Percentiles rank a stretch among this genome's conserved stretches.
These are phyloP conservation scores for Pristionchus japonicus DNA, from an alignment of 2,888 invertebrate species.

Conservation along the genomic window DNA sequence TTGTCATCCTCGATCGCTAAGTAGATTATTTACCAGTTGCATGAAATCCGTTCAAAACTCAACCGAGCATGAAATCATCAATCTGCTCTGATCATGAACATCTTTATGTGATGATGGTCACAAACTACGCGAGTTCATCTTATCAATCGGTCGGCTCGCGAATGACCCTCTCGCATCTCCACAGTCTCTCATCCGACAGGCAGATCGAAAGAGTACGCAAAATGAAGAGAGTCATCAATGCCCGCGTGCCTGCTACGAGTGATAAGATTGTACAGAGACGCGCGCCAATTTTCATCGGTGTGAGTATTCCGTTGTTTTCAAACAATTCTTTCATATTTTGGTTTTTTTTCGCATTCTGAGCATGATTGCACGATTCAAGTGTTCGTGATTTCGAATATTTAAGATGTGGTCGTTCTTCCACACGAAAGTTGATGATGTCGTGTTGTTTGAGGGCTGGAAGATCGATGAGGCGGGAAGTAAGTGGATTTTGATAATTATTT, in stretches of 20 bases:
- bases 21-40: too few species aligned
- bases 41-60: background rate
- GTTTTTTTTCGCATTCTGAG: too few species aligned
- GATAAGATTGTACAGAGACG: too few species aligned
- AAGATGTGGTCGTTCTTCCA: constrained; percentile 19
- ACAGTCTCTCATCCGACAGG: too few species aligned
- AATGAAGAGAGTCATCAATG: background rate
- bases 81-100: background rate
- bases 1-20: too few species aligned
- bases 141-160: background rate
- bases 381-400: too few species aligned
- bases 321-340: background rate
- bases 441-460: constrained; percentile 27
- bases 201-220: background rate
- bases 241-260: too few species aligned
- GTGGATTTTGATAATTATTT: background rate
- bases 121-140: background rate
- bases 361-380: too few species aligned
- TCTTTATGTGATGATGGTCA: background rate
- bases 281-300: too few species aligned
- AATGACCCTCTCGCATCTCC: too few species aligned
- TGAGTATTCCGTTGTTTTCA: too few species aligned
- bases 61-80: too few species aligned
- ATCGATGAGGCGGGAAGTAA: background rate
- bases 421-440: background rate